Base-by-base conservation (phyloP, 2,113 vertebrate genomes). In the Mola mola region DNA sequence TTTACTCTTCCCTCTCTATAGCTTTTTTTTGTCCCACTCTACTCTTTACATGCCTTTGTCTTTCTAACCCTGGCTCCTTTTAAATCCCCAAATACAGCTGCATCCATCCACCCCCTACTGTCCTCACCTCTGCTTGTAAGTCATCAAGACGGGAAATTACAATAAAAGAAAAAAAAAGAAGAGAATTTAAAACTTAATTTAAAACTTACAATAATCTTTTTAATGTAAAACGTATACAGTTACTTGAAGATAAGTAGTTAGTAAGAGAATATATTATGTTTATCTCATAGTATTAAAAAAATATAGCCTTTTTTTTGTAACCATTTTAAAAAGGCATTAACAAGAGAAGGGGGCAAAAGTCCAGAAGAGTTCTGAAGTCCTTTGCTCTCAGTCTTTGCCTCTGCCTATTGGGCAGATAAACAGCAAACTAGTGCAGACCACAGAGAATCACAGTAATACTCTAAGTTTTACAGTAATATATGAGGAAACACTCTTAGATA, bases 401-500 rank as follows among this genome's bases (percentile, higher is more conserved):
- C 42, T 60, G 58, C 79, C 58, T 2, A 1, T 46, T 38, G 46
- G 29, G 66, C 48, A 33, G 69, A 67, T 71, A 66, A 66, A 66
- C 61, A 66, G 42, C 34, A 37, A 24, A 50, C 56, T 61, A 62
- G 24, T 21, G 29, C 49, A 57, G 62, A 62, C 81, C 69, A 40
- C 38, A 56, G 72, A 81, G 64, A 59, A 62, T 79, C 47, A 44
- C 44, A 64, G 1, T 71, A 66, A 81, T 72, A 49, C 84, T 83
- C 56, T 56, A 34, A 67, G 66, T 72, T 75, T 82, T 74, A 7
- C 28, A 29, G 20, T 28, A 19, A 13, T 81, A 42, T 22, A 66
- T 29, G 25, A 42, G 49, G n/a, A 65, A 58, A 17, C 53, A 58
- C 34, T 59, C 22, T 50, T 28, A 42, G n/a, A n/a, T n/a, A n/a